Evolutionary conservation across 2,113 vertebrate species (phyloP).

Genomic region (Alethe diademata): DNA sequence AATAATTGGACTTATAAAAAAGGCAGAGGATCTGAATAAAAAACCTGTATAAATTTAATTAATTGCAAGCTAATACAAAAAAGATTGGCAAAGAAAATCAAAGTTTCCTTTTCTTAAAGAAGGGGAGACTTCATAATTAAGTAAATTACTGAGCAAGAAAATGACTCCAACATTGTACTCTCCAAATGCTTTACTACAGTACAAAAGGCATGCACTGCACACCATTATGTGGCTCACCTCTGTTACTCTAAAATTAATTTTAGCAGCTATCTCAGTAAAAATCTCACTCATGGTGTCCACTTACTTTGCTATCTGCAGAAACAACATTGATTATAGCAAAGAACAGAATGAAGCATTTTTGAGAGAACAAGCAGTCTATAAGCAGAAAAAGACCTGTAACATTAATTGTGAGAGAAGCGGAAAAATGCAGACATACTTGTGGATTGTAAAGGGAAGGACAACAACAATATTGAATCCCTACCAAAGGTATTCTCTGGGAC

Average conservation of each 20-base stretch:
- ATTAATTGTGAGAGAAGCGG: not conserved
- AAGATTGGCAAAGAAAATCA: constrained; percentile 23
- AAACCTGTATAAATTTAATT: constrained; percentile 64
- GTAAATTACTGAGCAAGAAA: constrained; percentile 63
- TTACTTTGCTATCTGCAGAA: not conserved
- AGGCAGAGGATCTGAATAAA: constrained; percentile 45
- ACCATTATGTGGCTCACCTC: not conserved
- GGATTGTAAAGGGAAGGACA: not conserved
- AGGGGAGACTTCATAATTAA: constrained; percentile 19
- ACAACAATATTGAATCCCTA: not conserved
- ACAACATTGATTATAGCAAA: not conserved
- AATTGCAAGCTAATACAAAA: constrained; percentile 56
- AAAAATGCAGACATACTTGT: not conserved
- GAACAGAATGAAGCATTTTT: not conserved
- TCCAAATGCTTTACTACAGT: not conserved
- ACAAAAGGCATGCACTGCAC: not conserved
- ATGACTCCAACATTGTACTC: constrained; percentile 15
- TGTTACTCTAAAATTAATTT: constrained; percentile 1
- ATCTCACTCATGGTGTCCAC: not conserved
- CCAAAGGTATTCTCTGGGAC: not conserved
- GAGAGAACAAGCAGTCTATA: not conserved
- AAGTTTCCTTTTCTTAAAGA: constrained; percentile 45
- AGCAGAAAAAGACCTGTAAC: not conserved
- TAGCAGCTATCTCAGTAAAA: not conserved
- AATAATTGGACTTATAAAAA: constrained; percentile 23